A percentile compares a stretch with the other conserved stretches of the same genome.
These are phyloP conservation scores for Colossoma macropomum DNA, from an alignment of 2,113 vertebrate species.

Conservation along the genomic window DNA sequence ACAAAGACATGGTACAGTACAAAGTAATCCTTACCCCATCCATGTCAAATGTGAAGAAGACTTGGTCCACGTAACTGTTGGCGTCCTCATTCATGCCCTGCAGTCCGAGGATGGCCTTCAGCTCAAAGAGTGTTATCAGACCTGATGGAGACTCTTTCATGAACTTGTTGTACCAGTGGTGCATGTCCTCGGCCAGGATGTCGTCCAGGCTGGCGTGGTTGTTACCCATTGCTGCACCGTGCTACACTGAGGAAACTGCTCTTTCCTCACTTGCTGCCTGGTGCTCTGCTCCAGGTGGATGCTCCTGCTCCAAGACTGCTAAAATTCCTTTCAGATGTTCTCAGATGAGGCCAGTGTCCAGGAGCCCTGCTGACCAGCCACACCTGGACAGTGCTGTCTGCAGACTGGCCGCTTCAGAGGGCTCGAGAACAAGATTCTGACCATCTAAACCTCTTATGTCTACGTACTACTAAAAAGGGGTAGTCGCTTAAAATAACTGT, in stretches of 20 bases:
- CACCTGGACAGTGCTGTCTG: neutral
- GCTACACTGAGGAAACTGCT: neutral
- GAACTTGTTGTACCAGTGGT: constrained; percentile 86
- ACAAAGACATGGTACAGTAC: no score
- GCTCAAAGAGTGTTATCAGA: constrained; percentile 84
- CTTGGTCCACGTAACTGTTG: constrained; percentile 81
- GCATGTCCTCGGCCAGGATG: constrained; percentile 77
- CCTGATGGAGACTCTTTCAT: constrained; percentile 85
- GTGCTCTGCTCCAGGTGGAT: neutral
- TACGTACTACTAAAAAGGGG: constrained; percentile 19
- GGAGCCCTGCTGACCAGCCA: neutral
- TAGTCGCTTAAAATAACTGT: constrained; percentile 44
- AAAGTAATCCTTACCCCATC: constrained; percentile 80
- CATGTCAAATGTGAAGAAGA: constrained; percentile 85
- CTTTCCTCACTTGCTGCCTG: neutral
- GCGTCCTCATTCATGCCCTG: constrained; percentile 82
- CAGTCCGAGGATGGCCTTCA: constrained; percentile 83
- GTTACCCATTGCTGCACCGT: constrained; percentile 46
- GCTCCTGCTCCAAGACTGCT: neutral
- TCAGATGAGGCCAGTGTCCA: neutral
- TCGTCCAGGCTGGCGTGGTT: constrained; percentile 67
- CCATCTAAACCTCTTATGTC: constrained; percentile 45
- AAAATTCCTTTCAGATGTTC: neutral
- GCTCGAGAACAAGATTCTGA: neutral
- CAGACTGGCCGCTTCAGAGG: constrained; percentile 9